Evolutionary conservation across 2,797 vertebrate species (phyloP).

Genomic region (Falco biarmicus): DNA sequence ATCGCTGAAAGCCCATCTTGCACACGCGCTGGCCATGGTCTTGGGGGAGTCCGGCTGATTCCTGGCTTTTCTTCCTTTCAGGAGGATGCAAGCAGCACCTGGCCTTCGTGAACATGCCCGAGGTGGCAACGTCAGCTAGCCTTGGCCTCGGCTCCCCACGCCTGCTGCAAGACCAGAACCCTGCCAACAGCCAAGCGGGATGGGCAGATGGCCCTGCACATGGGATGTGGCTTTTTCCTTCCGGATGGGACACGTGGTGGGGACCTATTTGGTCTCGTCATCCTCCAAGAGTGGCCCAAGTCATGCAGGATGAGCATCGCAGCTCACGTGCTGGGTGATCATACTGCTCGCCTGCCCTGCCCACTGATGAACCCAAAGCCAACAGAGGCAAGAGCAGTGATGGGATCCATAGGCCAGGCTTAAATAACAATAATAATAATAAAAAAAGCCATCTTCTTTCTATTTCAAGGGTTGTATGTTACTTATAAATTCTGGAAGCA

Average conservation of each 20-base stretch:
- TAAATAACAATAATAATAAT: background rate
- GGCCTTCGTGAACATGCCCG: background rate
- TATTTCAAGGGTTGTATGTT: background rate
- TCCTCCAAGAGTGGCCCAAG: background rate
- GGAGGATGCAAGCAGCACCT: background rate
- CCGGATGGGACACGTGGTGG: fast-evolving
- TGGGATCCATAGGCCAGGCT: background rate
- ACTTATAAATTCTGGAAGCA: slow-evolving; percentile 25
- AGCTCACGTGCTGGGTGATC: background rate
- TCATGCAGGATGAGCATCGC: background rate
- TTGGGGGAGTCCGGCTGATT: background rate
- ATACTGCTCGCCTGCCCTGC: background rate
- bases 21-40: background rate
- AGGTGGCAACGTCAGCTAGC: background rate
- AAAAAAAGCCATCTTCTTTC: background rate
- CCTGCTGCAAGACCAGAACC: background rate
- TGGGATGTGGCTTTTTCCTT: background rate
- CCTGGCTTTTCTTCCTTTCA: background rate
- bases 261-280: background rate
- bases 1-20: background rate
- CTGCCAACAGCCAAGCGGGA: background rate
- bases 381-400: background rate
- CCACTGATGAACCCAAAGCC: background rate
- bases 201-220: fast-evolving
- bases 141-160: background rate